phyloP scores from a whole-genome alignment of 2,113 vertebrate species.

The Thalassoma bifasciatum region DNA sequence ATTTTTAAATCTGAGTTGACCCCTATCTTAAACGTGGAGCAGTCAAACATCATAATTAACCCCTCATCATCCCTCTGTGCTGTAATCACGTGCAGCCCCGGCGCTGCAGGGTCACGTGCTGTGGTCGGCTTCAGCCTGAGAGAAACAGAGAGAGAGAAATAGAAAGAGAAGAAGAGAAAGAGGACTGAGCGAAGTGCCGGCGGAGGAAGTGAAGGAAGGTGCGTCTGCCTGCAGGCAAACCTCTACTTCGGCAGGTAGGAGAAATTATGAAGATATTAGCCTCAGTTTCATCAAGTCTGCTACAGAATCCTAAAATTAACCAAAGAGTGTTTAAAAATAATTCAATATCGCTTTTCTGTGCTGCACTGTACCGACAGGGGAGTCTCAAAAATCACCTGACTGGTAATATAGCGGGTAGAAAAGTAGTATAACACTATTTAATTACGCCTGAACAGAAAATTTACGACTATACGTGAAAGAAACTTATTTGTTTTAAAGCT shows the following conservation, averaged over 20 bases:
- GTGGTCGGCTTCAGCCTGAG: background rate
- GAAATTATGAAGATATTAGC: background rate
- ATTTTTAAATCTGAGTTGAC: too few relatives aligned
- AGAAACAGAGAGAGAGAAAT: too few relatives aligned
- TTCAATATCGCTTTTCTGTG: background rate
- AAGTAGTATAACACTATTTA: background rate
- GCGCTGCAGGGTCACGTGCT: constrained; percentile 53
- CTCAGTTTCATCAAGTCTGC: background rate
- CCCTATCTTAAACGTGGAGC: background rate
- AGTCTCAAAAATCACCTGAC: background rate
- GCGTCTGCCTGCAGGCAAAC: constrained; percentile 11
- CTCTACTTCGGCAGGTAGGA: constrained; percentile 54
- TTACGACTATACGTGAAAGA: background rate
- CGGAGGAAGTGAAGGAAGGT: background rate
- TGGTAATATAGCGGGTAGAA: background rate
- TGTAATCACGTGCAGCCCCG: constrained; percentile 23
- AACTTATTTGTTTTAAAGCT: too few relatives aligned
- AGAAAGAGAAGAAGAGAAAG: background rate
- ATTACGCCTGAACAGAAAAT: background rate
- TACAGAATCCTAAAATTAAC: background rate
- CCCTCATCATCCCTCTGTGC: background rate
- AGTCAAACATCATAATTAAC: background rate
- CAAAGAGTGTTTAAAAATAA: background rate
- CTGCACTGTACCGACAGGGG: background rate
- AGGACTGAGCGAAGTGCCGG: background rate